Evolutionary conservation across 1,140 invertebrate genomes (phyloP), one percentile per base, ranked within the genome.

Genomic region (Zaprionus vittiger): DNA sequence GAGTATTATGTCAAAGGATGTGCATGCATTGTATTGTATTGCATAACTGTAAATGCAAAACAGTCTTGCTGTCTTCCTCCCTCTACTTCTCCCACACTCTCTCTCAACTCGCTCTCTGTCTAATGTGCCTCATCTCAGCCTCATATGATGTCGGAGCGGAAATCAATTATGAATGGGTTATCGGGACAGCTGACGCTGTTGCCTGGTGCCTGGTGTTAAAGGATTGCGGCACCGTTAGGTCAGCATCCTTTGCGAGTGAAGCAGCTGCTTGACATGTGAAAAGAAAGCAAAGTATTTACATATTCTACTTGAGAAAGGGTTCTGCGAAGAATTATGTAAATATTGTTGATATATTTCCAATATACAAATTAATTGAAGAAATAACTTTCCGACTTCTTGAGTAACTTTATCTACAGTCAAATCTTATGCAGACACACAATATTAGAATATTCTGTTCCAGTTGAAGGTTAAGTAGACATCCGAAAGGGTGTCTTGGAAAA

Each of bases 1-100:
- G 4, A 14, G 49, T 76, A 73, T 82, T 83, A 79, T 86, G 76
- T 76, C 83, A 76, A 86, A 80, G 84, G 83, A 79, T 76, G 73
- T 65, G 79, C 59, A 77, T 73, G 79, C 83, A 86, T 86, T 83
- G 81, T 84, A 65, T 80, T 74, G 54, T 75, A 64, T 84, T 86
- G 83, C 83, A 86, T 86, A 86, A 86, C 83, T 82, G 83, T 86
- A 73, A 83, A 83, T 83, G 77, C 81, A 83, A 82, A 82, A 73
- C 80, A 78, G 47, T 49, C 2, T 49, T 49, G 44, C n/a, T 66
- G 77, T 54, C 52, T 65, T 60, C 54, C 47, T 66, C 61, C 12
- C 49, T 34, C 61, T 44, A 24, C 44, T 20, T 38, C 41, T 57
- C 59, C 26, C 26, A 49, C 26, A 31, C 44, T 41, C 22, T 31